These are phyloP conservation scores for Carcharodon carcharias DNA, from an alignment of 2,797 vertebrate species.

Conservation along the genomic window DNA sequence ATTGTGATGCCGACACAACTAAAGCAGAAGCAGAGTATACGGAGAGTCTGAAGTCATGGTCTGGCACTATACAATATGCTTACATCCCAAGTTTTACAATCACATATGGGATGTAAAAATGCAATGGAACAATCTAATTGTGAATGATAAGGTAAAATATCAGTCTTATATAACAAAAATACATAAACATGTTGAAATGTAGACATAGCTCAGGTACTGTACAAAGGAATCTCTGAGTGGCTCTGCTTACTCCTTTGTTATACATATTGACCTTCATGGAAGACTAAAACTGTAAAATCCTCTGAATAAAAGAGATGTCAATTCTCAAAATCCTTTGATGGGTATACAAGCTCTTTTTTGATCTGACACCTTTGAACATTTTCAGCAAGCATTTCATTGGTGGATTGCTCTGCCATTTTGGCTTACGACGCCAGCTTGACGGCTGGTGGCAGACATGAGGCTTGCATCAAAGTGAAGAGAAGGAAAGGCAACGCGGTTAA, in stretches of 20 bases:
- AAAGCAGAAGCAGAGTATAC: background rate
- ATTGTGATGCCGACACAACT: too few species aligned
- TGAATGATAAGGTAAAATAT: background rate
- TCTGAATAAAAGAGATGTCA: background rate
- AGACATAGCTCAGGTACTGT: background rate
- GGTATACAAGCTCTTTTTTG: background rate
- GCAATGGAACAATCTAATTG: background rate
- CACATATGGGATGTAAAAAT: background rate
- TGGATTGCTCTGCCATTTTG: background rate
- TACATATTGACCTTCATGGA: background rate
- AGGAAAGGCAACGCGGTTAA: background rate
- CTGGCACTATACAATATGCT: background rate
- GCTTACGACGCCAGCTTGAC: background rate
- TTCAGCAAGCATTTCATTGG: background rate
- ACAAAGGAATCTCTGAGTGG: background rate
- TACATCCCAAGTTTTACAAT: background rate
- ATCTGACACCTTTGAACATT: background rate
- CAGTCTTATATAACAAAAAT: background rate
- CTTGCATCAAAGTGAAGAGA: background rate
- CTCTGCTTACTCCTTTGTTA: background rate
- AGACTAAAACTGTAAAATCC: background rate
- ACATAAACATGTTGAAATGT: background rate
- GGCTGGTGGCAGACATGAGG: background rate
- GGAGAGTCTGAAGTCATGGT: background rate
- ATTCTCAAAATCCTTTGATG: background rate